Evolutionary conservation across 1,140 invertebrate species (phyloP).

Genomic region (Ganaspis sp.): DNA sequence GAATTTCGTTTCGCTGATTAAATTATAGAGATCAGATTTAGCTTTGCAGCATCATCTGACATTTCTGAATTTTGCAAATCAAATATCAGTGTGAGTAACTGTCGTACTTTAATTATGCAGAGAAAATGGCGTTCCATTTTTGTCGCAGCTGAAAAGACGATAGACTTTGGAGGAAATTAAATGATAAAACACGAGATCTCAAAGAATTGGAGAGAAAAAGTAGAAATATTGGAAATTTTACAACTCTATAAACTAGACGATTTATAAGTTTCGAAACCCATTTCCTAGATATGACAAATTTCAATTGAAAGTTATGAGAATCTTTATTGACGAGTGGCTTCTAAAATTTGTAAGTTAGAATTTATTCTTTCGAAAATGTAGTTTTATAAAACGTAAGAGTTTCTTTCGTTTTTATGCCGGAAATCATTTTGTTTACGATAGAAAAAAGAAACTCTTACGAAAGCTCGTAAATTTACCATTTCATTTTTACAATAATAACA

Average conservation of each 20-base stretch:
- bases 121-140: neutral
- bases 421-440: too few relatives aligned
- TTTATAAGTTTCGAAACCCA: slow-evolving; percentile 7
- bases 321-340: slow-evolving; percentile 8
- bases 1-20: neutral
- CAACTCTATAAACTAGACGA: slow-evolving; percentile 19
- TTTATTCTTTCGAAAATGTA: neutral
- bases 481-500: too few relatives aligned
- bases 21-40: neutral
- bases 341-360: neutral
- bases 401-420: too few relatives aligned
- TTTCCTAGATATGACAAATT: slow-evolving; percentile 9
- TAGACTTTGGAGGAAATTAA: neutral
- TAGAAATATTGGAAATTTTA: slow-evolving; percentile 13
- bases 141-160: neutral
- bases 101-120: neutral
- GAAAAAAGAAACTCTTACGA: too few relatives aligned
- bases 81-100: neutral
- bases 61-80: slow-evolving; percentile 17
- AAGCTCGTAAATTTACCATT: too few relatives aligned
- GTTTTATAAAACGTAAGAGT: too few relatives aligned
- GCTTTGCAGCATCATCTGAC: neutral
- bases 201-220: neutral
- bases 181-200: neutral
- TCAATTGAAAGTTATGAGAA: slow-evolving; percentile 1